These are phyloP conservation scores for Heliconius ethilla DNA, from an alignment of 2,888 invertebrate genomes.

Conservation along the genomic window DNA sequence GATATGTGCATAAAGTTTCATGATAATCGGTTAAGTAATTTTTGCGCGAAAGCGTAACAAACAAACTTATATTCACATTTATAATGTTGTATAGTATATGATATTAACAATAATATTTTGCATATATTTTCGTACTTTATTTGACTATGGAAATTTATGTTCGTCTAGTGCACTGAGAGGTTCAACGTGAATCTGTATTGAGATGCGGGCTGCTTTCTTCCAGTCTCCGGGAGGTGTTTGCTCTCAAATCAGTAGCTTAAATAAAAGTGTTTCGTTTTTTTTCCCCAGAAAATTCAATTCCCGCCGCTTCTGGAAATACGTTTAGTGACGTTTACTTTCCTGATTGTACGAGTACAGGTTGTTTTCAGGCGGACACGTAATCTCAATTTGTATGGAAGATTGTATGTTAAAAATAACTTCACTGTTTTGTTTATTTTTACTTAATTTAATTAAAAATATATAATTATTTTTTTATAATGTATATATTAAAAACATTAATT, in stretches of 20 bases:
- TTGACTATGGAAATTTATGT: not conserved
- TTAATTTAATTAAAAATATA: not conserved
- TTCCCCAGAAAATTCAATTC: slow-evolving; percentile 67
- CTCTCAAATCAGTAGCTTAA: slow-evolving; percentile 78
- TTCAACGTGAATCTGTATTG: slow-evolving; percentile 52
- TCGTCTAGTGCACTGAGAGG: slow-evolving; percentile 11
- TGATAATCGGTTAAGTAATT: too few relatives aligned
- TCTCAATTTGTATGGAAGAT: slow-evolving; percentile 27
- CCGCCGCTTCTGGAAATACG: slow-evolving; percentile 62
- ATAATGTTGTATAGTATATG: not conserved
- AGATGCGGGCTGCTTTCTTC: slow-evolving; percentile 61
- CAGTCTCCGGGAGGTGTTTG: slow-evolving; percentile 64
- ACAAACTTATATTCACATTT: not conserved
- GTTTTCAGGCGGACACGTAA: slow-evolving; percentile 35
- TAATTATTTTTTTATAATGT: too few relatives aligned
- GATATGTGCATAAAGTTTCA: too few relatives aligned
- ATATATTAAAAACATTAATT: too few relatives aligned
- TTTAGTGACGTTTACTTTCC: slow-evolving; percentile 63
- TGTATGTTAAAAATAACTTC: slow-evolving; percentile 16
- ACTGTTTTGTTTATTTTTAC: not conserved
- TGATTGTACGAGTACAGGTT: slow-evolving; percentile 50
- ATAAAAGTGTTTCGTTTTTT: slow-evolving; percentile 74
- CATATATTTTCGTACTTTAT: too few relatives aligned
- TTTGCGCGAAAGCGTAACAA: too few relatives aligned
- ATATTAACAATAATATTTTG: too few relatives aligned